Conservation (phyloP, 2,888 invertebrate species). For the Zygaena filipendulae region DNA sequence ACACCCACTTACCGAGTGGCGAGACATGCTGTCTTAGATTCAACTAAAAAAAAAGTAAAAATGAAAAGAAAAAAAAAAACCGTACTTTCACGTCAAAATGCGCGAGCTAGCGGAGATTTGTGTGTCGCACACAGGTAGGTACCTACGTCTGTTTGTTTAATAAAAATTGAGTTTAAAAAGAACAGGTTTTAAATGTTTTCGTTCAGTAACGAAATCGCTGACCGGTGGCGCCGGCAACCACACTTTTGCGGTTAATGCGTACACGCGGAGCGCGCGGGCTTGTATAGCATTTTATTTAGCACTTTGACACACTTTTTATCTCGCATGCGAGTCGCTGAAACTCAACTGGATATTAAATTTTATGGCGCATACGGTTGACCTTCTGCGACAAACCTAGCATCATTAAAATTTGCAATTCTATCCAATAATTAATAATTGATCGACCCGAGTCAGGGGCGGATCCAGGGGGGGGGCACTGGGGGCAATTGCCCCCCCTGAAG, state of each 20-base stretch:
- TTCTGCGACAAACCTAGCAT: too few species aligned
- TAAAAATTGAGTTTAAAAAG: constrained; percentile 43
- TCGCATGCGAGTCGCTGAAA: constrained; percentile 20
- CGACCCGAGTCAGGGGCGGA: too few species aligned
- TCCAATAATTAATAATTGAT: too few species aligned
- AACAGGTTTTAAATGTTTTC: constrained; percentile 47
- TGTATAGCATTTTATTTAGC: constrained; percentile 43
- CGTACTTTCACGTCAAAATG: constrained; percentile 44
- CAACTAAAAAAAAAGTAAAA: too few species aligned
- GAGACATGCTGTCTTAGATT: too few species aligned
- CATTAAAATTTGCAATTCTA: not conserved
- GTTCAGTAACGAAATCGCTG: constrained; percentile 19
- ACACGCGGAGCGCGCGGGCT: constrained; percentile 33
- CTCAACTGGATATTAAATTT: constrained; percentile 19
- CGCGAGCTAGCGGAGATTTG: constrained; percentile 25
- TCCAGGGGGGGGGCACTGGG: too few species aligned
- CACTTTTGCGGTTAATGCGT: constrained; percentile 40
- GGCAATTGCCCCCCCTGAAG: too few species aligned
- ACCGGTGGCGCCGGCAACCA: constrained; percentile 18
- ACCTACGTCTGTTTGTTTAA: constrained; percentile 54
- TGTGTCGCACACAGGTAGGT: constrained; percentile 33
- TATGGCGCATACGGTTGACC: constrained; percentile 9
- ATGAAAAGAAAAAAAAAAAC: too few species aligned
- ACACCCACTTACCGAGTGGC: too few species aligned
- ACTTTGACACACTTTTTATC: constrained; percentile 52